These are phyloP conservation scores for Deilephila porcellus DNA, from an alignment of 2,888 invertebrate genomes.

Conservation along the genomic window DNA sequence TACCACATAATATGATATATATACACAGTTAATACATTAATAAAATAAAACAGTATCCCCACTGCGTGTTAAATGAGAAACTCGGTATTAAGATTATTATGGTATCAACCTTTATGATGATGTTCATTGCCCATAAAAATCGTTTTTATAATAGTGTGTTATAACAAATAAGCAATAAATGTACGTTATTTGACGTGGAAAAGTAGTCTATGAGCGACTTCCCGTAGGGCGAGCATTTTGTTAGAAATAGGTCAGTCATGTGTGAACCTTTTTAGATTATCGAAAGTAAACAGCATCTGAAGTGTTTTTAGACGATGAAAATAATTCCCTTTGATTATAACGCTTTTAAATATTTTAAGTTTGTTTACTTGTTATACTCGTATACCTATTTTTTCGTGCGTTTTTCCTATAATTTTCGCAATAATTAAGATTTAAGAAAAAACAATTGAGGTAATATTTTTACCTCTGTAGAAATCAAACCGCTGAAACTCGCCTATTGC, in stretches of 20 bases:
- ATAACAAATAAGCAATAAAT: not conserved
- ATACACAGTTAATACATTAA: no score
- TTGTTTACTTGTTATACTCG: no score
- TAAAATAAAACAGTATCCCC: not conserved
- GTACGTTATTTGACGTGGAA: not conserved
- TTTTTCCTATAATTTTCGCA: no score
- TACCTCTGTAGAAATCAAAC: no score
- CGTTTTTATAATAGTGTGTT: constrained; percentile 1
- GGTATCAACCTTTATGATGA: not conserved
- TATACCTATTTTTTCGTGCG: no score
- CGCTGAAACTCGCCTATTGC: no score
- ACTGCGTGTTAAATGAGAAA: not conserved
- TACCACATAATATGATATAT: no score
- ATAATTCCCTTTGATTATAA: no score
- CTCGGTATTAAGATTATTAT: not conserved
- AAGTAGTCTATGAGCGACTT: not conserved
- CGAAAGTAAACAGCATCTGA: not conserved
- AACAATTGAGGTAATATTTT: no score
- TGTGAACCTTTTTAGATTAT: not conserved
- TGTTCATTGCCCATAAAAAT: not conserved
- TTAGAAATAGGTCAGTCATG: not conserved
- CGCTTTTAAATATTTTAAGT: no score
- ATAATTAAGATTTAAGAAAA: no score
- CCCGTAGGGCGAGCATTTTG: not conserved
- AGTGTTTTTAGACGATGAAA: no score